Conservation (phyloP, 2,888 invertebrate species). For the Blera fallax region DNA sequence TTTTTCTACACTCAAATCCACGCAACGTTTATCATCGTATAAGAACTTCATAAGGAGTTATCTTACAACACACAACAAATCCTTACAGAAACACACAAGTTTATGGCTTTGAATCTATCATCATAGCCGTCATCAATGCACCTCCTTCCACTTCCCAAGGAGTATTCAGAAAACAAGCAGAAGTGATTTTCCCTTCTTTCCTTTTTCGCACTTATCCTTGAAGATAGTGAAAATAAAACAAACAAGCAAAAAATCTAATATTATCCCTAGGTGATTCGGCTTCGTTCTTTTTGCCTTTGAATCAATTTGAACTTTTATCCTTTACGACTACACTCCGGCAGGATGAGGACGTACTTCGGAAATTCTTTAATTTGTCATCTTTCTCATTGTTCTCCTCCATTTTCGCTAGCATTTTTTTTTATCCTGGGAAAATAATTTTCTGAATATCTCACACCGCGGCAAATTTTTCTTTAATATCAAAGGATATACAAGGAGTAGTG, state of each 20-base stretch:
- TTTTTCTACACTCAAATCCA: background rate
- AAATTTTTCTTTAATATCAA: background rate
- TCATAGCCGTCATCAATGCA: background rate
- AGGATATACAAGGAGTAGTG: background rate
- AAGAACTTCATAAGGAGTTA: background rate
- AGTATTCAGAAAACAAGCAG: background rate
- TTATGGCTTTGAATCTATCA: background rate
- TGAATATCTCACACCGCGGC: background rate
- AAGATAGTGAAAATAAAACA: background rate
- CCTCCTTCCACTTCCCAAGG: background rate
- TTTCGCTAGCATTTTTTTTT: background rate
- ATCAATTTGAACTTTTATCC: background rate
- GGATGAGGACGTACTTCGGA: background rate
- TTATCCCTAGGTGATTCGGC: background rate
- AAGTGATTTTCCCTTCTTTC: background rate
- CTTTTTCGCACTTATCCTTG: constrained; percentile 9
- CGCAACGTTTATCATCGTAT: background rate
- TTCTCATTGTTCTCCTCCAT: background rate
- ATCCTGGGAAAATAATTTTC: background rate
- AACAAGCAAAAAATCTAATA: constrained; percentile 30
- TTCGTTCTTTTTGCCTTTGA: background rate
- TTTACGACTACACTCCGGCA: background rate
- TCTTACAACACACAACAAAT: background rate
- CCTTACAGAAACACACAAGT: background rate
- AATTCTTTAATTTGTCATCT: constrained; percentile 30